A percentile compares a stretch with the other conserved stretches of the same genome.
Evolutionary conservation across 64 coral and sea anemone genomes (phyloP).

Genomic region (Pocillopora damicornis): DNA sequence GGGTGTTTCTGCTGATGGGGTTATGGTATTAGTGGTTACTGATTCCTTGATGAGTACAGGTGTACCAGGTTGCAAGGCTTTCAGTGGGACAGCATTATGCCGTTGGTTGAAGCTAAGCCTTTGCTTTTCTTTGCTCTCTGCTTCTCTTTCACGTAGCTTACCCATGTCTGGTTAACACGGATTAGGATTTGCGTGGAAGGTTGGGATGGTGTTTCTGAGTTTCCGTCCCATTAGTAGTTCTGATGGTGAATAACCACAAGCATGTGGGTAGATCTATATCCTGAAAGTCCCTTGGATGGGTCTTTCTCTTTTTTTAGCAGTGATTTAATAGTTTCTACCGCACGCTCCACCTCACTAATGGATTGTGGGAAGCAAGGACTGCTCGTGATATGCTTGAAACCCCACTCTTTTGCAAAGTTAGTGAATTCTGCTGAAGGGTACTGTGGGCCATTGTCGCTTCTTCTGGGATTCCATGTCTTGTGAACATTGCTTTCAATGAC

Average conservation of each 20-base stretch:
- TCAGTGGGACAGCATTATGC: no score
- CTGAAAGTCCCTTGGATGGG: slow-evolving; percentile 18
- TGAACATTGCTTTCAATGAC: background rate
- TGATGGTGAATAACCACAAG: slow-evolving; percentile 22
- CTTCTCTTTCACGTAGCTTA: no score
- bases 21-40: no score
- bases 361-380: slow-evolving; percentile 2
- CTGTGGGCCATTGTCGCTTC: background rate
- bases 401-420: background rate
- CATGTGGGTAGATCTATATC: slow-evolving; percentile 54
- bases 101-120: no score
- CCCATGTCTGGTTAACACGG: no score
- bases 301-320: slow-evolving; percentile 44
- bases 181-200: no score
- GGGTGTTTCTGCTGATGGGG: no score
- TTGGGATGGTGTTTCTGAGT: slow-evolving; percentile 29
- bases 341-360: slow-evolving; percentile 40
- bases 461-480: background rate
- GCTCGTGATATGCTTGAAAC: background rate
- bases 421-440: slow-evolving; percentile 1
- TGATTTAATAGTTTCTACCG: slow-evolving; percentile 40
- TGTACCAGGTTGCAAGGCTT: no score
- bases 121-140: no score
- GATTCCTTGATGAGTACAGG: no score
- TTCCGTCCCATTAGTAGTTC: slow-evolving; percentile 35